phyloP scores from a whole-genome alignment of 1,140 invertebrate genomes.

The Papilio polytes region DNA sequence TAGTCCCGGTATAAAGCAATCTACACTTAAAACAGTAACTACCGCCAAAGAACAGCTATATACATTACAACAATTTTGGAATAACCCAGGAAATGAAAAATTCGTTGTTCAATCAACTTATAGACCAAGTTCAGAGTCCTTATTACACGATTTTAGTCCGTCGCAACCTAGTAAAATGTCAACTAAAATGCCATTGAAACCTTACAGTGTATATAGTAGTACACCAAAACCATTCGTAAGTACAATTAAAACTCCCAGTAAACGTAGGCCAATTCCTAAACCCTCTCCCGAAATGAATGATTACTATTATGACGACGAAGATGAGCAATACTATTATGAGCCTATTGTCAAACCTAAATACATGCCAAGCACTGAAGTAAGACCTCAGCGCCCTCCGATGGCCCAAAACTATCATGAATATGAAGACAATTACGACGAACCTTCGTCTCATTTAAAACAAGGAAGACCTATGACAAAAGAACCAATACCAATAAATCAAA shows the following conservation, averaged over 20 bases:
- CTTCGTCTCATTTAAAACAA: slow-evolving; percentile 48
- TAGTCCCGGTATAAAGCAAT: slow-evolving; percentile 51
- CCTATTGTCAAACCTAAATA: slow-evolving; percentile 85
- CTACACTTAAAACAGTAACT: slow-evolving; percentile 67
- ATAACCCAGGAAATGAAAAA: slow-evolving; percentile 55
- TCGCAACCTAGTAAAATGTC: slow-evolving; percentile 55
- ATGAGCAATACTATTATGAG: slow-evolving; percentile 83
- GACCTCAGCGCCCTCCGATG: slow-evolving; percentile 79
- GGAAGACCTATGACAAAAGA: slow-evolving; percentile 47
- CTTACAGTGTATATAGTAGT: slow-evolving; percentile 46
- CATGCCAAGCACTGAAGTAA: slow-evolving; percentile 85
- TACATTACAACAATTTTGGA: slow-evolving; percentile 71
- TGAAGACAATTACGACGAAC: slow-evolving; percentile 69
- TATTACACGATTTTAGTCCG: slow-evolving; percentile 55
- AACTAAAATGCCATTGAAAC: slow-evolving; percentile 47
- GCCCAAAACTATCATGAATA: slow-evolving; percentile 83
- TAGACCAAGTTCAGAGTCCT: slow-evolving; percentile 54
- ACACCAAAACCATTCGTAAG: slow-evolving; percentile 40
- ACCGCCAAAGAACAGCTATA: slow-evolving; percentile 67
- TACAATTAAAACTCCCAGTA: slow-evolving; percentile 59
- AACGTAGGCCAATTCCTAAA: slow-evolving; percentile 80
- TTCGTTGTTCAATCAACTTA: slow-evolving; percentile 53
- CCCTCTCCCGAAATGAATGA: slow-evolving; percentile 84
- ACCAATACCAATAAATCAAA: slow-evolving; percentile 67
- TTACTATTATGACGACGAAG: slow-evolving; percentile 83